A percentile compares a stretch with the other conserved stretches of the same genome.
Evolutionary conservation across 2,797 vertebrate species (phyloP).

Genomic region (Sciaenops ocellatus): DNA sequence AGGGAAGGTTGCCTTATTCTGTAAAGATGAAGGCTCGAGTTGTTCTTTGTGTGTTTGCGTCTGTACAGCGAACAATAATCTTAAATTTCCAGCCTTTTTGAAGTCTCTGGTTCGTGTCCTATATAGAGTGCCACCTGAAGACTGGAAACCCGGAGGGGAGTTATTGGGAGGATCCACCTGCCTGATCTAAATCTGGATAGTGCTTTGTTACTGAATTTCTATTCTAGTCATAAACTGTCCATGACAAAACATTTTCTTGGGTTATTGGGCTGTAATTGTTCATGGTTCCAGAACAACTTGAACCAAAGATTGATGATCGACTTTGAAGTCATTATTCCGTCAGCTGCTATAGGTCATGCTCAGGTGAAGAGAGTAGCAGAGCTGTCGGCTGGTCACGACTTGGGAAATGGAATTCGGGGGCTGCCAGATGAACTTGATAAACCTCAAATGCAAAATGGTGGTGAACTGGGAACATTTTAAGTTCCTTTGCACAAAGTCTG

Average conservation of each 20-base stretch:
- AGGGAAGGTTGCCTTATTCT: neutral
- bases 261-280: neutral
- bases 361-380: neutral
- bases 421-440: neutral
- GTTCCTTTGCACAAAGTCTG: neutral
- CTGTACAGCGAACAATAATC: neutral
- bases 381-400: neutral
- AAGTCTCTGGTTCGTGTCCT: neutral
- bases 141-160: neutral
- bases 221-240: conserved; percentile 2
- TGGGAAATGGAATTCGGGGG: neutral
- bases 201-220: neutral
- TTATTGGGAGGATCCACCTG: neutral
- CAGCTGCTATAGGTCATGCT: neutral
- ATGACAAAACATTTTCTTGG: neutral
- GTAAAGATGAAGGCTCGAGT: neutral
- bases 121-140: neutral
- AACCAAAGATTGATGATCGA: neutral
- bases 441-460: neutral
- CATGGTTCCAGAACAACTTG: too few relatives aligned
- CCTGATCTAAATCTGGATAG: neutral
- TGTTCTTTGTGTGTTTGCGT: neutral
- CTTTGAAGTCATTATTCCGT: neutral
- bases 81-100: neutral
- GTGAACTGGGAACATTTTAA: neutral